A percentile compares a stretch with the other conserved stretches of the same genome.
These are phyloP conservation scores for Xylocampa areola DNA, from an alignment of 2,888 invertebrate genomes.

Conservation along the genomic window DNA sequence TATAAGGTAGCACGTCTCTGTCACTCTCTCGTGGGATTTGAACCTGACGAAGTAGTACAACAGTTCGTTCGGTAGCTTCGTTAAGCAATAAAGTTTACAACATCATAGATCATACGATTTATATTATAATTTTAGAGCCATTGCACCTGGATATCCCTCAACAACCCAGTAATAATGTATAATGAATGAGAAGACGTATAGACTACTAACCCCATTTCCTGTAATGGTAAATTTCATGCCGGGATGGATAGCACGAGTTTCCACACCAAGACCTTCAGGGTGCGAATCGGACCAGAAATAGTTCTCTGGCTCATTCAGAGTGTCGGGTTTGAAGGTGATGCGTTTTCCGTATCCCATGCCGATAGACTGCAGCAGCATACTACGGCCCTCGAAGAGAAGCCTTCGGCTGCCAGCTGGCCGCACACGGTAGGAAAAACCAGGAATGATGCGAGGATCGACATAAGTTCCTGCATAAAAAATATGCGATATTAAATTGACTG, in stretches of 20 bases:
- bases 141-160: not conserved
- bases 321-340: slow-evolving; percentile 92
- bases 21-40: too few species aligned
- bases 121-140: too few species aligned
- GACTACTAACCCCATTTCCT: slow-evolving; percentile 88
- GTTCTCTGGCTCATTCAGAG: slow-evolving; percentile 90
- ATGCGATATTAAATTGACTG: slow-evolving; percentile 5
- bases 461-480: slow-evolving; percentile 89
- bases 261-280: slow-evolving; percentile 92
- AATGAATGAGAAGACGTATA: not conserved
- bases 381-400: slow-evolving; percentile 91
- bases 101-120: too few species aligned
- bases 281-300: slow-evolving; percentile 95
- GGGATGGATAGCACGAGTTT: slow-evolving; percentile 91
- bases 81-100: not conserved
- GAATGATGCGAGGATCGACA: slow-evolving; percentile 92
- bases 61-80: not conserved
- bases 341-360: slow-evolving; percentile 94
- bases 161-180: slow-evolving; percentile 1
- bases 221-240: slow-evolving; percentile 91
- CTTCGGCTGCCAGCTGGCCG: slow-evolving; percentile 91
- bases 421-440: slow-evolving; percentile 93
- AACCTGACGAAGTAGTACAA: not conserved
- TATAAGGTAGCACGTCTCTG: not conserved
- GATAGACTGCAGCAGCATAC: slow-evolving; percentile 90